phyloP scores from a whole-genome alignment of 2,888 invertebrate genomes.

The Thumatha senex region DNA sequence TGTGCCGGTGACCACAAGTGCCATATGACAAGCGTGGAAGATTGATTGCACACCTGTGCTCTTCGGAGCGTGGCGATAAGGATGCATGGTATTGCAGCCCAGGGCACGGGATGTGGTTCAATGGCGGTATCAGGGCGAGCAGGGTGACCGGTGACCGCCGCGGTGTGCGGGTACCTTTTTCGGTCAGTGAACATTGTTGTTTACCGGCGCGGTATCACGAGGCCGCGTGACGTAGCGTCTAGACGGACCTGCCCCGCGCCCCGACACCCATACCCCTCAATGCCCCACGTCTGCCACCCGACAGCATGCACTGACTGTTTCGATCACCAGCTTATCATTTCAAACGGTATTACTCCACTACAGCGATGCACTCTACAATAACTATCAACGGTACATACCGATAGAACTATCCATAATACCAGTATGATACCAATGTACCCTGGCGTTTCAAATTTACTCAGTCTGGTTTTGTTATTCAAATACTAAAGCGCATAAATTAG shows the following conservation, averaged over 20 bases:
- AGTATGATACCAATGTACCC: no score
- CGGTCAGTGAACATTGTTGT: slow-evolving; percentile 83
- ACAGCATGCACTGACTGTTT: slow-evolving; percentile 75
- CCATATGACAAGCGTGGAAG: neutral
- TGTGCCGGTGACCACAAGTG: slow-evolving; percentile 14
- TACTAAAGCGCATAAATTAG: neutral
- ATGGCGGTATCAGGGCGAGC: slow-evolving; percentile 46
- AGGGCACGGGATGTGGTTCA: slow-evolving; percentile 34
- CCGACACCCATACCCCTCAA: slow-evolving; percentile 38
- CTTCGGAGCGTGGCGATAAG: slow-evolving; percentile 3
- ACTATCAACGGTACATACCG: slow-evolving; percentile 29
- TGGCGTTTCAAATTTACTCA: neutral
- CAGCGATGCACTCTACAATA: slow-evolving; percentile 52
- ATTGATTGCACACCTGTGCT: slow-evolving; percentile 8
- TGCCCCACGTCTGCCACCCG: slow-evolving; percentile 46
- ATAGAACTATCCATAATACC: neutral
- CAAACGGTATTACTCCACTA: slow-evolving; percentile 75
- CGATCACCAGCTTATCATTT: slow-evolving; percentile 79
- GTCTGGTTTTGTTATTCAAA: neutral
- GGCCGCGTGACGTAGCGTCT: slow-evolving; percentile 85
- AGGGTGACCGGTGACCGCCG: slow-evolving; percentile 58
- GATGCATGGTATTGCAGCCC: slow-evolving; percentile 16
- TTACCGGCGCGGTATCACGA: slow-evolving; percentile 84
- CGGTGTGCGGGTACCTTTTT: slow-evolving; percentile 76
- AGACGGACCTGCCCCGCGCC: slow-evolving; percentile 68